Conservation (phyloP, 2,888 invertebrate species). For the Phasia obesa region DNA sequence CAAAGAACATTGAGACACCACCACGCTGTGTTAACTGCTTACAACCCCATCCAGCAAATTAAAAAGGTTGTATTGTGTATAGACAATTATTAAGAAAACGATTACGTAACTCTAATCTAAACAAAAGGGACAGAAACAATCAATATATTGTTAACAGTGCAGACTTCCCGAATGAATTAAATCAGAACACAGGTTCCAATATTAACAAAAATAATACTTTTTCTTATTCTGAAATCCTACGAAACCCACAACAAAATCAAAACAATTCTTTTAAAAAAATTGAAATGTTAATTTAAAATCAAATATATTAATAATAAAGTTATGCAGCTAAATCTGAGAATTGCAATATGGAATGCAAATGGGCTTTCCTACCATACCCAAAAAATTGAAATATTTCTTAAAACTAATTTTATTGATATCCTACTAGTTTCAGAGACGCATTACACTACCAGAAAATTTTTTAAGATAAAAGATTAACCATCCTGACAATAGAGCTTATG, state of each 20-base stretch:
- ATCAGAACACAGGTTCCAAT: too few species aligned
- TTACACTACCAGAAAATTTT: too few species aligned
- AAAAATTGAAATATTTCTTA: too few species aligned
- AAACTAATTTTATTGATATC: not conserved
- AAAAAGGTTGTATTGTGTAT: too few species aligned
- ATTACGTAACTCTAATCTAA: slow-evolving; percentile 11
- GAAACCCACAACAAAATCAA: too few species aligned
- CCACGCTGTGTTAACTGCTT: too few species aligned
- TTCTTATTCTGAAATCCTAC: too few species aligned
- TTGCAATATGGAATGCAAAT: slow-evolving; percentile 24
- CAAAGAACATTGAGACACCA: not conserved
- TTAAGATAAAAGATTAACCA: slow-evolving; percentile 2
- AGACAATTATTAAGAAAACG: too few species aligned
- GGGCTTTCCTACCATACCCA: not conserved
- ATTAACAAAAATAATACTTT: not conserved
- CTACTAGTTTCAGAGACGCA: not conserved
- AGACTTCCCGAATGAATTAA: too few species aligned
- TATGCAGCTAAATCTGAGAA: slow-evolving; percentile 10
- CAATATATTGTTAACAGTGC: too few species aligned
- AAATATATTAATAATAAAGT: not conserved
- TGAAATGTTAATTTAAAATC: slow-evolving; percentile 4
- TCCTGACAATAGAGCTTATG: too few species aligned
- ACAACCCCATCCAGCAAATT: too few species aligned
- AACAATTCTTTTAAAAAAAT: slow-evolving; percentile 24
- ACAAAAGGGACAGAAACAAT: not conserved